Evolutionary conservation across 2,797 vertebrate species (phyloP).

Genomic region (Fistularia tabacaria): DNA sequence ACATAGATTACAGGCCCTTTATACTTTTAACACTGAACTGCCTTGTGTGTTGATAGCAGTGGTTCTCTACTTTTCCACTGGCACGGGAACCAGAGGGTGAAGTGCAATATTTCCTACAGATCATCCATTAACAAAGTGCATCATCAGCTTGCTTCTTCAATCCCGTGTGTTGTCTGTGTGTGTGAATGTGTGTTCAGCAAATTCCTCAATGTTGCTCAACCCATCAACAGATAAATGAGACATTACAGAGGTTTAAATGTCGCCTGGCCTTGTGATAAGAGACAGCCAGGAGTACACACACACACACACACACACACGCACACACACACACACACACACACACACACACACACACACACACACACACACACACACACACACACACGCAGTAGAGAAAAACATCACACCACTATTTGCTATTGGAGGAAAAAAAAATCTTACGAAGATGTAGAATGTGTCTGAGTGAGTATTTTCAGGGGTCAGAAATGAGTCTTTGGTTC

Average conservation of each 20-base stretch:
- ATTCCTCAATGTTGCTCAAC: conserved; percentile 25
- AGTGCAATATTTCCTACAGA: conserved; percentile 29
- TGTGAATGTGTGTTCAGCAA: conserved; percentile 29
- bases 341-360: no score
- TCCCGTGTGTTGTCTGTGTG: conserved; percentile 23
- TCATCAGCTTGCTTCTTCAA: conserved; percentile 37
- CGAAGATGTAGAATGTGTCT: no score
- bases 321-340: no score
- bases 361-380: no score
- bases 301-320: no score
- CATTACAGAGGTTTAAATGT: neutral
- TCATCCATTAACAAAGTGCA: conserved; percentile 39
- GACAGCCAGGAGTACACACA: no score
- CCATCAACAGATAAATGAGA: conserved; percentile 29
- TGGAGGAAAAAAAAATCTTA: no score
- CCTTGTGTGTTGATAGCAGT: conserved; percentile 8
- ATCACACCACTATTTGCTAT: no score
- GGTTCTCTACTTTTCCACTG: conserved; percentile 4
- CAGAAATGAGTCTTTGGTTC: no score
- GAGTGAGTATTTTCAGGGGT: no score
- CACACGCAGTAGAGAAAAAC: no score
- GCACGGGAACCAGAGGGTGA: conserved; percentile 1
- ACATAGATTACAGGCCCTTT: conserved; percentile 1
- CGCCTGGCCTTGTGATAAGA: no score
- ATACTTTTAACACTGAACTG: neutral